Percentiles rank a stretch among this genome's conserved stretches.
phyloP scores from a whole-genome alignment of 2,888 invertebrate genomes.

The Cryptus armator region DNA sequence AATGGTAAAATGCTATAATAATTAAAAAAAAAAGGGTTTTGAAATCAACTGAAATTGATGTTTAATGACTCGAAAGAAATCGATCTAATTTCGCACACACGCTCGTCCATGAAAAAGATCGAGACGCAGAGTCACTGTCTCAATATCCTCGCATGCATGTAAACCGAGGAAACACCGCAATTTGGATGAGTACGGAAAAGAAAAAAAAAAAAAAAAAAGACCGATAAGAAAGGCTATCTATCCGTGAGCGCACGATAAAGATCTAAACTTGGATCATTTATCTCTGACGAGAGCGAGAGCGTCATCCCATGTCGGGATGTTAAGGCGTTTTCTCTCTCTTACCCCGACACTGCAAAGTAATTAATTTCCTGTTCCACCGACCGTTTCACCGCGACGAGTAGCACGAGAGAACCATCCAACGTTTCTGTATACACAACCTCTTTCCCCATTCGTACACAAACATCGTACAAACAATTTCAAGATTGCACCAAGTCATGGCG shows the following conservation, averaged over 20 bases:
- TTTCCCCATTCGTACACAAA: conserved; percentile 37
- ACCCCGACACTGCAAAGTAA: conserved; percentile 58
- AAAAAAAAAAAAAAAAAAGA: background rate
- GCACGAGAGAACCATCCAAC: conserved; percentile 28
- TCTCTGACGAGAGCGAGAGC: conserved; percentile 36
- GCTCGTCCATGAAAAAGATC: background rate
- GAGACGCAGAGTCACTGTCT: conserved; percentile 1
- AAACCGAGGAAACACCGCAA: background rate
- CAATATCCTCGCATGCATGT: conserved; percentile 13
- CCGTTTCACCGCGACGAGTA: conserved; percentile 51
- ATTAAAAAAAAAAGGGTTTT: background rate
- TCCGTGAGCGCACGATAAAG: conserved; percentile 23
- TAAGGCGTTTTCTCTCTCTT: conserved; percentile 56
- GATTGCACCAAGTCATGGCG: conserved; percentile 44
- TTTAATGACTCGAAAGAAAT: background rate
- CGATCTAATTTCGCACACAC: background rate
- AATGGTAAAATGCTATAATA: too few relatives aligned
- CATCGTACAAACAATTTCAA: conserved; percentile 60
- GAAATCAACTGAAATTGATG: background rate
- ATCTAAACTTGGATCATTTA: conserved; percentile 58
- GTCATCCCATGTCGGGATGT: conserved; percentile 57
- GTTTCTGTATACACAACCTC: conserved; percentile 56
- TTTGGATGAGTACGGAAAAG: background rate
- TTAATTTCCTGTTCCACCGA: conserved; percentile 66
- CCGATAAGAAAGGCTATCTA: conserved; percentile 41